Conservation (phyloP, 2,888 invertebrate genomes). For the Molorchus minor region DNA sequence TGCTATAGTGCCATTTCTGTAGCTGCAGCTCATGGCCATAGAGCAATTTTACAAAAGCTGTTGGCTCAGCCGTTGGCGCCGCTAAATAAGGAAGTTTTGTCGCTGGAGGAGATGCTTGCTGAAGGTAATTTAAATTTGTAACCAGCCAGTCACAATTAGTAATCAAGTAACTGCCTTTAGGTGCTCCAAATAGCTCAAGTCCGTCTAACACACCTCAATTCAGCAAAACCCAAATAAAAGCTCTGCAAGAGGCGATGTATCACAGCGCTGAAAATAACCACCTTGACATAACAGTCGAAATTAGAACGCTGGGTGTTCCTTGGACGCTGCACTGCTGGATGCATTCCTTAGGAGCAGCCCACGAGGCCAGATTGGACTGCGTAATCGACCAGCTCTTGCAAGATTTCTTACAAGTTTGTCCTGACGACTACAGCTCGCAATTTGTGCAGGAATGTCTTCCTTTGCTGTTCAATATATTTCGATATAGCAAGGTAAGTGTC, state of each 20-base stretch:
- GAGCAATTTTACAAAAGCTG: conserved; percentile 79
- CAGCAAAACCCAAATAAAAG: conserved; percentile 84
- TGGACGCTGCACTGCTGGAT: conserved; percentile 96
- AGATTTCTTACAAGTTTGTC: conserved; percentile 90
- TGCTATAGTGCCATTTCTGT: conserved; percentile 90
- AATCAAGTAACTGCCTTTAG: too few species aligned
- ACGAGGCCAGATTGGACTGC: conserved; percentile 82
- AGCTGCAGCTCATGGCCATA: conserved; percentile 88
- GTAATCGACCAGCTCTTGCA: conserved; percentile 89
- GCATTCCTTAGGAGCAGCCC: conserved; percentile 86
- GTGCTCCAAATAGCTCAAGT: conserved; percentile 49
- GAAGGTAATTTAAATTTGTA: conserved; percentile 69
- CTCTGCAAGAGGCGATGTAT: conserved; percentile 93
- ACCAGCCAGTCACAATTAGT: too few species aligned
- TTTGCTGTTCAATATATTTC: conserved; percentile 86
- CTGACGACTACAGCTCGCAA: conserved; percentile 87
- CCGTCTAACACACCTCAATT: conserved; percentile 64
- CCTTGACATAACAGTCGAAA: conserved; percentile 87
- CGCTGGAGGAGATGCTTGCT: conserved; percentile 88
- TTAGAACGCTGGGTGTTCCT: conserved; percentile 84
- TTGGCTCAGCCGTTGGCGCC: conserved; percentile 77
- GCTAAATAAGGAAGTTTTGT: conserved; percentile 78
- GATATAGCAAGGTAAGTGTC: conserved; percentile 86
- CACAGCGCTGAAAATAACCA: conserved; percentile 93
- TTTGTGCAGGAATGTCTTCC: conserved; percentile 92